These are phyloP conservation scores for Napeogenes sylphis DNA, from an alignment of 2,888 invertebrate species.

Conservation along the genomic window DNA sequence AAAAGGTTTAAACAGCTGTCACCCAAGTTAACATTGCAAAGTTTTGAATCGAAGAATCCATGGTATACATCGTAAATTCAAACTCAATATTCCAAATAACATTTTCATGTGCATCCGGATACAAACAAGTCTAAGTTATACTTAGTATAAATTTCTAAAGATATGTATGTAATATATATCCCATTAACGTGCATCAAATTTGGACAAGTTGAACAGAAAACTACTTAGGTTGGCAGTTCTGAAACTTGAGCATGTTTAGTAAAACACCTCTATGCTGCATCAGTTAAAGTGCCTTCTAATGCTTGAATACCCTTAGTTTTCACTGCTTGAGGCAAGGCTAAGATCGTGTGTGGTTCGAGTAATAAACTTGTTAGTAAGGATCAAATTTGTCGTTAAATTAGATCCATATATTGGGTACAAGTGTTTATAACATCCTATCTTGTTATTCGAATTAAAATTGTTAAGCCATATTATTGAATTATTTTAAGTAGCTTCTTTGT, in stretches of 20 bases:
- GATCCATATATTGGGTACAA: too few species aligned
- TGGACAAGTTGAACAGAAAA: background rate
- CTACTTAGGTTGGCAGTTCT: constrained; percentile 3
- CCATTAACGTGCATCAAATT: background rate
- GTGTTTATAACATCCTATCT: too few species aligned
- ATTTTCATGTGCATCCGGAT: background rate
- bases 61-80: too few species aligned
- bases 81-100: too few species aligned
- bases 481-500: too few species aligned
- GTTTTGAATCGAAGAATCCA: too few species aligned
- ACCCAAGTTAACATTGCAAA: too few species aligned
- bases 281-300: constrained; percentile 26
- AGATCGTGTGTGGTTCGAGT: constrained; percentile 15
- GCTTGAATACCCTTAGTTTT: constrained; percentile 24
- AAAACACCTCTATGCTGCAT: constrained; percentile 9
- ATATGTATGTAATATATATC: background rate
- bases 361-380: background rate
- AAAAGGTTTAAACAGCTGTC: too few species aligned
- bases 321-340: constrained; percentile 20
- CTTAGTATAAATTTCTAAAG: background rate
- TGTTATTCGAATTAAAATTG: too few species aligned
- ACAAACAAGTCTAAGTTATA: background rate
- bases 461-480: too few species aligned
- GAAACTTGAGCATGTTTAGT: constrained; percentile 8
- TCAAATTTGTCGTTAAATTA: background rate